Base-by-base conservation (phyloP, 1,140 invertebrate species). In the Conus ventricosus region DNA sequence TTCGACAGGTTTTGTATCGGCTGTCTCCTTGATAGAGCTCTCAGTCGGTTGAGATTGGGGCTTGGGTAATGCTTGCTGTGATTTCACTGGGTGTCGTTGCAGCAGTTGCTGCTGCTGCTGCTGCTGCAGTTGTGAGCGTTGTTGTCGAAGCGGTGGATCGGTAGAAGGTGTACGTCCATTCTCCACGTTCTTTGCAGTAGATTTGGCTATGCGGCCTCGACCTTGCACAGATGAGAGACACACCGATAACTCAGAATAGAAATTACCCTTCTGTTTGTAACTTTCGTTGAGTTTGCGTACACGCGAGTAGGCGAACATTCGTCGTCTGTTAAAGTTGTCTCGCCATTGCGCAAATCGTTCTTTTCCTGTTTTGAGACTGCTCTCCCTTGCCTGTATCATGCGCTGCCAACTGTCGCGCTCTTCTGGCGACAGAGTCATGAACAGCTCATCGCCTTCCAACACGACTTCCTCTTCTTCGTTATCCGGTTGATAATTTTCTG, bases 401-500 rank as follows among this genome's bases (percentile, higher is more conserved):
- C 23, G 54, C 71, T 57, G 63, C 27, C 80, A 81, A 7, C 6
- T 51, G 80, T 11, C 51, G 84, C 89, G 90, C 85, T 91, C 91
- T 90, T 88, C 82, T 88, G 85, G 27, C 87, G 89, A 20, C 80
- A 81, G 91, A 87, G 81, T 92, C 91, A 71, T 89, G 71, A 85
- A 89, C 82, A 84, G 90, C 89, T 10, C 92, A 90, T 71, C 89
- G 89, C 80, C 93, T 98, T 98, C 98, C 99, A 95, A 97, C 98
- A 91, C 99, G 96, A 95, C 97, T 98, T 90, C 98, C 98, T 54
- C 90, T 51, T 13, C 10, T 54, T 81, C 80, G 11, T 54, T 13
- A 13, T 15, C 39, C 15, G 67, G 20, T 13, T 71, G 15, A 20
- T 23, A 7, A 0, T 5, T 17, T 81, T 81, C 80, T 51, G 15